phyloP scores from a whole-genome alignment of 2,797 vertebrate genomes.

The Hozukius guyotensis region DNA sequence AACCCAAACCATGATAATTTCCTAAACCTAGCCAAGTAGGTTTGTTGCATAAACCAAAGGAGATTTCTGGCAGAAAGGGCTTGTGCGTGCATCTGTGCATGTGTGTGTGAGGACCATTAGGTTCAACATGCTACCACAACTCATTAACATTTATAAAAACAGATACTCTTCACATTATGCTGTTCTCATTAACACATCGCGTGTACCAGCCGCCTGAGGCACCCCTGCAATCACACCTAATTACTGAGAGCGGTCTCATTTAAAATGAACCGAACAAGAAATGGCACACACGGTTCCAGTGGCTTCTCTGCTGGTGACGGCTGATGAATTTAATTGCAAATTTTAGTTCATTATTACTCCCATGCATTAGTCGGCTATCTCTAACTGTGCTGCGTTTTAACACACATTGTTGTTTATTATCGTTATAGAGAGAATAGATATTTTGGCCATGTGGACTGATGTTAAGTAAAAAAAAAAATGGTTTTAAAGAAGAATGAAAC shows the following conservation, averaged over 20 bases:
- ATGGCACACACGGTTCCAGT: slow-evolving; percentile 10
- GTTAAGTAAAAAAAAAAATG: background rate
- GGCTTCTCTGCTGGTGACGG: slow-evolving; percentile 26
- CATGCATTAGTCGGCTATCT: slow-evolving; percentile 1
- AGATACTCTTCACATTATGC: slow-evolving; percentile 5
- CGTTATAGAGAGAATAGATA: background rate
- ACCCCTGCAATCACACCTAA: slow-evolving; percentile 34
- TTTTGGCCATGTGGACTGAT: background rate
- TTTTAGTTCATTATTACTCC: slow-evolving; percentile 51
- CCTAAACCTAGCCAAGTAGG: no score
- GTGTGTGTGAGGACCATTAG: background rate
- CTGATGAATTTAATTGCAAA: slow-evolving; percentile 69
- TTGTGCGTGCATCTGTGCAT: background rate
- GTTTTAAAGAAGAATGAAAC: background rate
- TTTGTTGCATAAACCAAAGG: no score
- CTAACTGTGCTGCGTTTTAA: background rate
- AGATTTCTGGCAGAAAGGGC: no score
- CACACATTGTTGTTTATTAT: background rate
- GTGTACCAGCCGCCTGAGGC: slow-evolving; percentile 17
- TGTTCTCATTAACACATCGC: slow-evolving; percentile 29
- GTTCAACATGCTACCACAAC: background rate
- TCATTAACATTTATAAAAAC: slow-evolving; percentile 18
- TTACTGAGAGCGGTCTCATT: slow-evolving; percentile 32
- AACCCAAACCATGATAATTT: no score
- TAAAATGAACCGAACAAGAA: slow-evolving; percentile 42